Base-by-base conservation (phyloP, 2,113 vertebrate genomes). In the Apus apus region DNA sequence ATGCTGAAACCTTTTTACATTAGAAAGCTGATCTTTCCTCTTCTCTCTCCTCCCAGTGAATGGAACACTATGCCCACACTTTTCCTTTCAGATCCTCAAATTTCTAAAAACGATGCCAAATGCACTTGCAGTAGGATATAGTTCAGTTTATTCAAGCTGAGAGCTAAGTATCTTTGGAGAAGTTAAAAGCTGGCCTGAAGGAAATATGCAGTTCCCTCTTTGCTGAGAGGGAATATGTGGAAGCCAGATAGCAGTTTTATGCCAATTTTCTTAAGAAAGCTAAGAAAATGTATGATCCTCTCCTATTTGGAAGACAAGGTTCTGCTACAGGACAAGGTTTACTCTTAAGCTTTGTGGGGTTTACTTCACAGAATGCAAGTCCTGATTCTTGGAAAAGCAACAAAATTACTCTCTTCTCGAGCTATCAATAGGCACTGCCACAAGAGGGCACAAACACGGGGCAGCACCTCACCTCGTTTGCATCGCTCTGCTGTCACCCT, bases 21-120 rank as follows among this genome's bases (percentile, higher is more conserved):
- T 64, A 76, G 43, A 65, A 94, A 88, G 27, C 16, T 3, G 2
- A 50, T 91, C 58, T 80, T 76, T 57, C 48, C 43, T 67, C 72
- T 76, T 34, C 32, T 38, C 38, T 38, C 40, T 43, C 67, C 6
- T 1, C 17, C 57, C 51, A 29, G 45, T 46, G 75, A 83, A 72
- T 11, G 48, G 91, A 96, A 92, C 58, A 34, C 23, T 60, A 65
- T 93, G 94, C 92, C 92, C 75, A 92, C 80, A 75, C 90, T 83
- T 65, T 81, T 96, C 88, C 73, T 94, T 87, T 81, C 77, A 85
- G 65, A 90, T 57, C 38, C 74, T 87, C 90, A 85, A 10, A 90
- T 86, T 89, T 74, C 92, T 85, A 57, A 83, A 72, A 87, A 14
- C 1, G 11, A 77, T 58, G 70, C 90, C 94, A 95, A 90, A 62